These are phyloP conservation scores for Pyralis farinalis DNA, from an alignment of 2,888 invertebrate species.

Conservation along the genomic window DNA sequence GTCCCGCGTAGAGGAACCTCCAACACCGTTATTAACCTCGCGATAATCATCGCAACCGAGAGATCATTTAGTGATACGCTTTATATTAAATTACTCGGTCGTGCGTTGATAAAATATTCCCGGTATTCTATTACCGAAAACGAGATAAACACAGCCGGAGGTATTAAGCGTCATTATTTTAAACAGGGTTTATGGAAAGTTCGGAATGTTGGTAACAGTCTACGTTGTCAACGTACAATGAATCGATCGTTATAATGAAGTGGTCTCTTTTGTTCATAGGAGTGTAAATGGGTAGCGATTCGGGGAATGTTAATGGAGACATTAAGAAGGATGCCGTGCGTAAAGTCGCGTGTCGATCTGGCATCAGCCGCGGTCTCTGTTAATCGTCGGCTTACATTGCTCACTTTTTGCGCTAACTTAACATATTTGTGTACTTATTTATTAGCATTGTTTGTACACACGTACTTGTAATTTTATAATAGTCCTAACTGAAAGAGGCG, in stretches of 20 bases:
- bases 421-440: slow-evolving; percentile 40
- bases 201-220: slow-evolving; percentile 19
- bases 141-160: slow-evolving; percentile 67
- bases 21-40: slow-evolving; percentile 75
- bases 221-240: slow-evolving; percentile 1
- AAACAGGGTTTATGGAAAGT: slow-evolving; percentile 27
- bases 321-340: slow-evolving; percentile 52
- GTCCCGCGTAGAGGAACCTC: slow-evolving; percentile 69
- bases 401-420: slow-evolving; percentile 41
- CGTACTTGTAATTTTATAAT: too few species aligned
- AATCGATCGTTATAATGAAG: slow-evolving; percentile 8
- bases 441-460: too few species aligned
- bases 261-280: slow-evolving; percentile 21
- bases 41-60: slow-evolving; percentile 70
- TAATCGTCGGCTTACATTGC: slow-evolving; percentile 44
- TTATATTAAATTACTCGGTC: slow-evolving; percentile 81
- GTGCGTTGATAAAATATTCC: slow-evolving; percentile 78
- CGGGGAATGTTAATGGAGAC: slow-evolving; percentile 40
- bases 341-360: slow-evolving; percentile 69
- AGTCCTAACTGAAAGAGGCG: too few species aligned
- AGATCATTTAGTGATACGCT: slow-evolving; percentile 80
- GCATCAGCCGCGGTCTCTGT: slow-evolving; percentile 43
- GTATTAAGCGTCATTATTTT: slow-evolving; percentile 52
- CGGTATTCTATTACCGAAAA: slow-evolving; percentile 79
- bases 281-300: slow-evolving; percentile 1